Evolutionary conservation across 2,797 vertebrate species (phyloP), one percentile per base, ranked within the genome.

Genomic region (Rhyacichthys aspro): DNA sequence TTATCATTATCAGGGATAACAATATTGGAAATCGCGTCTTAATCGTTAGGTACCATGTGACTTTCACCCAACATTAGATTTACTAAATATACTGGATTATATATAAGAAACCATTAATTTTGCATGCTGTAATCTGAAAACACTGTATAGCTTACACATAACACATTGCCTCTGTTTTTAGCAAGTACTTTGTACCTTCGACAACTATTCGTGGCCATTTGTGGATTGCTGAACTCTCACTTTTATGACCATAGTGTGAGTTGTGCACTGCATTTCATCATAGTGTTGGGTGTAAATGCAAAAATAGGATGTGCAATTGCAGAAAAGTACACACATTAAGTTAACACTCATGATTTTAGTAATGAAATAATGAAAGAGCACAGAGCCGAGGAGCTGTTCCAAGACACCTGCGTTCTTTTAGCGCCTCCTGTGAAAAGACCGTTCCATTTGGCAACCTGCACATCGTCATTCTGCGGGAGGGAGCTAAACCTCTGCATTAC

Each of bases 391-490:
- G 68, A 63, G 17, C 55, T 1, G 36, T 50, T 69, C 66, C 65
- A 70, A 55, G 63, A 73, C 83, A 88, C 83, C 86, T 84, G 87
- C 7, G 48, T 69, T 77, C 48, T 55, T 85, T 75, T 60, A 77
- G 50, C 2, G n/a, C 55, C 69, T 79, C 72, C 70, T 7, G 14
- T 70, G 60, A 67, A 70, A 76, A 55, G 3, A 3, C 33, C 59
- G 47, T 65, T 68, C 7, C 10, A 37, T 57, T 81, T 87, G 84
- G 81, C 72, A 15, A 6, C 63, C 23, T 48, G n/a, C n/a, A n/a
- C n/a, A n/a, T n/a, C n/a, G n/a, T n/a, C n/a, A n/a, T n/a, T n/a
- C n/a, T n/a, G 48, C 56, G 18, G 15, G 2, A 62, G 34, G 59
- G 55, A 42, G 58, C 14, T 38, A 0, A 1, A 9, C 61, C 43